A percentile compares a stretch with the other conserved stretches of the same genome.
phyloP scores from a whole-genome alignment of 2,888 invertebrate species.

The Amaurobius ferox region DNA sequence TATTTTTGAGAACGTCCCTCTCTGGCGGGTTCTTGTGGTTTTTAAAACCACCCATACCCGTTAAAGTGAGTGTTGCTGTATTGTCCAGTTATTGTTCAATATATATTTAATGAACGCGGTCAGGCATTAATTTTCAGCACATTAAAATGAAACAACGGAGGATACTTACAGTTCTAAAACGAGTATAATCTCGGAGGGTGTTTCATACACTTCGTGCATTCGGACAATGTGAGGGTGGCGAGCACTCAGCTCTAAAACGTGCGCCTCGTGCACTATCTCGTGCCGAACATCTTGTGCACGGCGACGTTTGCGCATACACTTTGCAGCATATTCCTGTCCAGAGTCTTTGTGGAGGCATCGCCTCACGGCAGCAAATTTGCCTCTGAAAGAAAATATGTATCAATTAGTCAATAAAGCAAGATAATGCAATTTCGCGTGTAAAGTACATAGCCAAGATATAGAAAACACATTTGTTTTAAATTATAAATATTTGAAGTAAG shows the following conservation, averaged over 20 bases:
- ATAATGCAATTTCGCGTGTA: background rate
- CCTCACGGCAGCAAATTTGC: constrained; percentile 96
- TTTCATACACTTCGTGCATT: constrained; percentile 91
- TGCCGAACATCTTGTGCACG: constrained; percentile 85
- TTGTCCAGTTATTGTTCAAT: no score
- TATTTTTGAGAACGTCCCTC: no score
- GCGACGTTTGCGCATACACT: constrained; percentile 91
- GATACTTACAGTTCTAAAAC: constrained; percentile 90
- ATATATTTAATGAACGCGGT: no score
- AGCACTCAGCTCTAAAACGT: constrained; percentile 89
- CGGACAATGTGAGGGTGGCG: constrained; percentile 87
- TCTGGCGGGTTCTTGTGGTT: no score
- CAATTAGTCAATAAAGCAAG: background rate
- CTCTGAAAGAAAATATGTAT: constrained; percentile 85
- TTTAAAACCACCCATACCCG: no score
- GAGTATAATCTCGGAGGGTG: constrained; percentile 84
- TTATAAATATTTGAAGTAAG: no score
- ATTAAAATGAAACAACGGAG: background rate
- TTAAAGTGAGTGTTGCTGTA: no score
- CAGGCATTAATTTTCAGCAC: no score
- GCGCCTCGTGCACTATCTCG: constrained; percentile 95
- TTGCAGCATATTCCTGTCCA: constrained; percentile 95
- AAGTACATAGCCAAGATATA: no score
- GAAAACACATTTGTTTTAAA: no score
- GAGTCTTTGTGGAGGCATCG: constrained; percentile 91